Evolutionary conservation across 2,888 invertebrate species (phyloP).

Genomic region (Cryptosula pallasiana): DNA sequence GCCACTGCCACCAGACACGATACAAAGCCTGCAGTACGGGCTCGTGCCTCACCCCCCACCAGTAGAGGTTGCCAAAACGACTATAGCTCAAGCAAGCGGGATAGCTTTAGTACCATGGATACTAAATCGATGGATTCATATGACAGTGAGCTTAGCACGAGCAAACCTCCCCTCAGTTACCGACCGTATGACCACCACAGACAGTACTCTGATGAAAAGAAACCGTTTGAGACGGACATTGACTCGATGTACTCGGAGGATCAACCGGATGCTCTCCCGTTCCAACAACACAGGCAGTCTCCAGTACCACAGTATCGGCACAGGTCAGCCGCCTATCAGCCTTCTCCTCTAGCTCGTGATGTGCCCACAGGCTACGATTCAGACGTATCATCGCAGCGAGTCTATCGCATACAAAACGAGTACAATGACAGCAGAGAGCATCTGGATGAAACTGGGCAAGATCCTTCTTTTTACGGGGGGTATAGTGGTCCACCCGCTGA

Average conservation of each 20-base stretch:
- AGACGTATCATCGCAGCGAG: neutral
- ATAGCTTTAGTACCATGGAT: slow-evolving; percentile 15
- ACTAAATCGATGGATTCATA: slow-evolving; percentile 15
- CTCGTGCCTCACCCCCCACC: neutral
- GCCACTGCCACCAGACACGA: slow-evolving; percentile 4
- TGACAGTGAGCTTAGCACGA: neutral
- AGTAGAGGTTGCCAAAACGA: neutral
- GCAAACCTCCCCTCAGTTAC: slow-evolving; percentile 7
- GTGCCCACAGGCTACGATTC: neutral
- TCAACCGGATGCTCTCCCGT: neutral
- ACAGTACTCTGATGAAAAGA: slow-evolving; percentile 19
- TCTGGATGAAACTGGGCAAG: neutral
- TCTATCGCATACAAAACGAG: neutral
- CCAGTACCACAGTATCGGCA: neutral
- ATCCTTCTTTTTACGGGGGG: neutral
- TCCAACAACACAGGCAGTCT: neutral
- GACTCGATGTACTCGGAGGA: slow-evolving; percentile 17
- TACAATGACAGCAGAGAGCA: too few relatives aligned
- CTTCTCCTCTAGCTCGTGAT: slow-evolving; percentile 4
- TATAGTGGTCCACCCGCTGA: neutral
- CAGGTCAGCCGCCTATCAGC: neutral
- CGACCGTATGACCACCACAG: slow-evolving; percentile 17
- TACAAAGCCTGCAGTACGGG: neutral
- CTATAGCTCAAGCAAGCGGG: neutral
- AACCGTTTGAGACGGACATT: slow-evolving; percentile 8